Evolutionary conservation across 2,888 invertebrate species (phyloP).

Genomic region (Metalampra italica): DNA sequence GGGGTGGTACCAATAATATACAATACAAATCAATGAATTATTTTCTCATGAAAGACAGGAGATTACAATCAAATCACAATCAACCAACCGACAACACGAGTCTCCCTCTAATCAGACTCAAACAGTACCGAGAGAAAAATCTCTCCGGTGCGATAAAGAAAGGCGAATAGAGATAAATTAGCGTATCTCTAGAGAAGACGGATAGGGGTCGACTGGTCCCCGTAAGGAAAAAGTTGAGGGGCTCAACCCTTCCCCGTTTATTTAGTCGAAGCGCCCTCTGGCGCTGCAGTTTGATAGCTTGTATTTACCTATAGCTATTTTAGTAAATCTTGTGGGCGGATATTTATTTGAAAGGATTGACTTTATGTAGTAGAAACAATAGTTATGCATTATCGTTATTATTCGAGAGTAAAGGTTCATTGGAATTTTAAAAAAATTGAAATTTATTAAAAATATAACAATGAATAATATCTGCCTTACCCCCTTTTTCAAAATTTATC

Average conservation of each 20-base stretch:
- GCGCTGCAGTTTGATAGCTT: conserved; percentile 52
- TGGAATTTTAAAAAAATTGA: too few relatives aligned
- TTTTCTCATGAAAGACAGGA: too few relatives aligned
- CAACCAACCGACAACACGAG: neutral
- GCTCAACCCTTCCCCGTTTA: conserved; percentile 62
- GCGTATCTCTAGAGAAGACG: conserved; percentile 63
- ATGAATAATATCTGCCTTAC: too few relatives aligned
- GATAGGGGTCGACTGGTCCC: conserved; percentile 53
- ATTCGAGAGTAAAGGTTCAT: too few relatives aligned
- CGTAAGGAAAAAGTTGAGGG: conserved; percentile 61
- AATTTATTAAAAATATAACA: too few relatives aligned
- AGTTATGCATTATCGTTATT: too few relatives aligned
- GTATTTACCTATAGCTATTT: conserved; percentile 28
- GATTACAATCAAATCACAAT: neutral
- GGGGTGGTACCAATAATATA: too few relatives aligned
- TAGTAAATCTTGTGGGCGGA: neutral
- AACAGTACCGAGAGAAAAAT: conserved; percentile 60
- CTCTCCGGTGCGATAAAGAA: conserved; percentile 56
- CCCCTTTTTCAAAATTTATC: too few relatives aligned
- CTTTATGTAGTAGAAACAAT: too few relatives aligned
- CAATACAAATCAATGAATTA: too few relatives aligned
- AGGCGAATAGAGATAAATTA: conserved; percentile 69
- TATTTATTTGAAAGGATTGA: neutral
- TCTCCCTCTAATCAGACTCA: conserved; percentile 41
- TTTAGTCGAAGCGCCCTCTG: conserved; percentile 50